Conservation (phyloP, 2,797 vertebrate species). For the Anas bahamensis region DNA sequence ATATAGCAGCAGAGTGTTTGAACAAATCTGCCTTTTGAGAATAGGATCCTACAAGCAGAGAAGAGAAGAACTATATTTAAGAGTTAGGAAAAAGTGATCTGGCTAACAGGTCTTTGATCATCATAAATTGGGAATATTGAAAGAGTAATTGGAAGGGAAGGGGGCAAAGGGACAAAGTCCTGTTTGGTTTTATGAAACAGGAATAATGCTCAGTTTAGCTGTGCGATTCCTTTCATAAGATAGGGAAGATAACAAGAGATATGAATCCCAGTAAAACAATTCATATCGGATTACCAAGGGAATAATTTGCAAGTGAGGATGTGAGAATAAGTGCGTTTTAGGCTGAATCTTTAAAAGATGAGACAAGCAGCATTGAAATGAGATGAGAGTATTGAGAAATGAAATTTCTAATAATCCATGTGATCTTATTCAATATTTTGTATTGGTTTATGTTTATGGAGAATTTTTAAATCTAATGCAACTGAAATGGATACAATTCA, state of each 20-base stretch:
- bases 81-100: not conserved
- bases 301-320: not conserved
- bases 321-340: not conserved
- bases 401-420: not conserved
- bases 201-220: not conserved
- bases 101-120: not conserved
- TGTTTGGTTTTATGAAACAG: not conserved
- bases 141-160: not conserved
- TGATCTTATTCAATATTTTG: not conserved
- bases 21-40: not conserved
- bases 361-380: not conserved
- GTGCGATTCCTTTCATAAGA: too few species aligned
- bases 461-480: not conserved
- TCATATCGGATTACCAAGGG: not conserved
- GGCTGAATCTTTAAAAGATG: not conserved
- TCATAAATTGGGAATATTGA: not conserved
- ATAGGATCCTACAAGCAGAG: not conserved
- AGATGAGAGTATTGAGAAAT: not conserved
- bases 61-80: not conserved
- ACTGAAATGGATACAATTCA: not conserved
- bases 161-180: not conserved
- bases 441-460: not conserved
- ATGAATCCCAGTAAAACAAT: not conserved
- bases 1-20: not conserved
- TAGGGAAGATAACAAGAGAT: not conserved